Conservation (phyloP, 2,888 invertebrate genomes). For the Cantharis rufa region DNA sequence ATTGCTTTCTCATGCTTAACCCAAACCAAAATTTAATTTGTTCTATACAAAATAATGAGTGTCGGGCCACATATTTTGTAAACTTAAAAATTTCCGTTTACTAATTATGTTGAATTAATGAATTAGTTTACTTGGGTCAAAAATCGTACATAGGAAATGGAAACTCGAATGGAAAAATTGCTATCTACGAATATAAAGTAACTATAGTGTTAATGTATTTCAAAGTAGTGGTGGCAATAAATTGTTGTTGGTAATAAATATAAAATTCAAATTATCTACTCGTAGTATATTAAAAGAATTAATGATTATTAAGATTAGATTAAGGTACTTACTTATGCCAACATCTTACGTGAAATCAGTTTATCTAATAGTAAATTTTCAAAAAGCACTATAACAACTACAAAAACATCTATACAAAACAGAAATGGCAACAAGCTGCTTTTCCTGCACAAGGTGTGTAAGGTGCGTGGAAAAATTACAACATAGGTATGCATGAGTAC, state of each 20-base stretch:
- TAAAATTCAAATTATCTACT: too few species aligned
- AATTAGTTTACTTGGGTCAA: background rate
- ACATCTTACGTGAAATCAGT: background rate
- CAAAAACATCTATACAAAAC: background rate
- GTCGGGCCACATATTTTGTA: background rate
- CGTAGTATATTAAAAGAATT: background rate
- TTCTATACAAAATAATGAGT: background rate
- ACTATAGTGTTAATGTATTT: too few species aligned
- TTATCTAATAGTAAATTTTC: background rate
- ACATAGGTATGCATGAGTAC: conserved; percentile 12
- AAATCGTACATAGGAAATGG: background rate
- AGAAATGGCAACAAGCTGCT: conserved; percentile 12
- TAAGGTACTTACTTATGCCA: background rate
- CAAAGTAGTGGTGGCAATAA: too few species aligned
- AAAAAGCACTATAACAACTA: background rate
- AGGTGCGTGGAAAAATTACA: conserved; percentile 15
- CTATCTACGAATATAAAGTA: too few species aligned
- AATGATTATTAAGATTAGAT: background rate
- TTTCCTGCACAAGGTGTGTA: conserved; percentile 10
- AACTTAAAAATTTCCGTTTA: background rate
- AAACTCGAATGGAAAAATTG: background rate
- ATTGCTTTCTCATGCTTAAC: background rate
- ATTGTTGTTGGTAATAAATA: too few species aligned
- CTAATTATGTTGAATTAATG: background rate
- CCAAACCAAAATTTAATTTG: background rate